Conservation (phyloP, 2,888 invertebrate genomes). For the Acholoe squamosa region DNA sequence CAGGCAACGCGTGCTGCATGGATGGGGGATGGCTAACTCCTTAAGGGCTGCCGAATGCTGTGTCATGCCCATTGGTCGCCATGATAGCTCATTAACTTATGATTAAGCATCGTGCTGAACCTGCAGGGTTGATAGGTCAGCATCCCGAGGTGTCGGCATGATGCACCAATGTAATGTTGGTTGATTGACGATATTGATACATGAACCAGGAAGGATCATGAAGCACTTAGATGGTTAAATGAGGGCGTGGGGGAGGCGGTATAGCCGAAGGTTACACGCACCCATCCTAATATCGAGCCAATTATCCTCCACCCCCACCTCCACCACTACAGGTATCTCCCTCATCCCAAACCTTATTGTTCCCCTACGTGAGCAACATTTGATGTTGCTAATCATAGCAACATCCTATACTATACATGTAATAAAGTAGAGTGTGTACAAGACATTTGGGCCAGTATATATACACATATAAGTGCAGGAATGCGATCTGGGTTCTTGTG, state of each 20-base stretch:
- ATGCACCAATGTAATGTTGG: no score
- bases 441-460: no score
- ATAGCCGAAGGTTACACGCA: slow-evolving; percentile 5
- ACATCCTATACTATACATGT: no score
- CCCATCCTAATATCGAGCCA: background rate
- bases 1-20: background rate
- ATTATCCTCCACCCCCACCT: background rate
- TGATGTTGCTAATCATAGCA: no score
- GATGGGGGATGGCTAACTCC: background rate
- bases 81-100: no score
- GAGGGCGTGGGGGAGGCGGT: background rate
- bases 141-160: background rate
- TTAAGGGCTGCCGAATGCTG: no score
- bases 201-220: no score
- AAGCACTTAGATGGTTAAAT: no score
- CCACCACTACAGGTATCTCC: background rate
- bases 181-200: no score
- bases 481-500: background rate
- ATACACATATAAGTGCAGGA: background rate
- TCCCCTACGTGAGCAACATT: background rate
- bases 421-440: no score
- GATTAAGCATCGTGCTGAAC: no score
- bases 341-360: background rate
- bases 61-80: no score
- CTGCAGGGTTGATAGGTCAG: background rate